Evolutionary conservation across 2,113 vertebrate species (phyloP), one percentile per base, ranked within the genome.

Genomic region (Mus pahari): DNA sequence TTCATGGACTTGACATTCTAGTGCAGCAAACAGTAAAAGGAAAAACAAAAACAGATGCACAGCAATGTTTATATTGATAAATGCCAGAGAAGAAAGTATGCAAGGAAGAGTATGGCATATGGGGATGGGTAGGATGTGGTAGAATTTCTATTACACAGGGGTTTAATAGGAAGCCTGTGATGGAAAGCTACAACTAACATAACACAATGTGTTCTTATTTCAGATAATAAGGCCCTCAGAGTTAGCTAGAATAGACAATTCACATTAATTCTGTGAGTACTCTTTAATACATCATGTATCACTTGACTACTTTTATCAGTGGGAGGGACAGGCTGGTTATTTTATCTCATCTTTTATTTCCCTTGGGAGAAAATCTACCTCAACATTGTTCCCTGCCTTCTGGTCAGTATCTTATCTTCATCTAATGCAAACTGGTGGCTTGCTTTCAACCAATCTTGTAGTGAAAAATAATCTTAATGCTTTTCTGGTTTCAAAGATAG

Each of bases 371-470:
- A 92, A 81, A 70, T 26, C 20, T 79, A 62, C 9, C 58, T 24
- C 33, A 92, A 90, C 13, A 13, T 45, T 77, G 50, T 33, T 55
- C 1, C 5, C 6, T 77, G 19, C 36, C 68, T 90, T 92, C 42
- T 74, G 17, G 83, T 91, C 11, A 14, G 12, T 89, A 94, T 82
- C 75, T 95, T 96, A 83, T 86, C 64, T 96, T 82, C 73, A 78
- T 87, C 36, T 93, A 83, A 42, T 53, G 48, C 33, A 42, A 97
- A 78, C 39, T 93, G 31, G 28, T 90, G 48, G 14, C 84, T 94
- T 95, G 55, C 8, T 87, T 68, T 89, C 31, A 78, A 62, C 50
- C 81, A 74, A 31, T 42, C 16, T 96, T 68, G 64, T 62, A 68
- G 62, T 81, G 39, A 89, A 83, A 81, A 81, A 42, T 62, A 42